Conservation (phyloP, 2,888 invertebrate genomes). For the Drosophila demipolita region DNA sequence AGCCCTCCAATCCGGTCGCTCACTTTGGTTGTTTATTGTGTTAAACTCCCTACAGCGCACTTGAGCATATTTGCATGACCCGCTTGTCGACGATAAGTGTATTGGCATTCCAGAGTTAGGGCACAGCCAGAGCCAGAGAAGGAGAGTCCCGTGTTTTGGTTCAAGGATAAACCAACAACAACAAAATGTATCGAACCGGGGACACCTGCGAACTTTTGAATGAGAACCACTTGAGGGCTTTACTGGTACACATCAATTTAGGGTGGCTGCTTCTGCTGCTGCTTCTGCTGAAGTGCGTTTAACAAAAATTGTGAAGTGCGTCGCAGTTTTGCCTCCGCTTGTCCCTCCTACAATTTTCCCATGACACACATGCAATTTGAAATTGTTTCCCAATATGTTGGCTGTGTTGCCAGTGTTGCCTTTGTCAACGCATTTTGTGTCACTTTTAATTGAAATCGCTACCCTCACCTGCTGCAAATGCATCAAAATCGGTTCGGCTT, state of each 20-base stretch:
- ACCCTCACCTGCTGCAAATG: constrained; percentile 74
- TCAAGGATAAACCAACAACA: constrained; percentile 51
- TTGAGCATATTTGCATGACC: constrained; percentile 78
- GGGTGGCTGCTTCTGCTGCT: constrained; percentile 68
- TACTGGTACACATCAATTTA: constrained; percentile 47
- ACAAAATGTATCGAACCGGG: constrained; percentile 62
- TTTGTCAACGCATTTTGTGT: constrained; percentile 73
- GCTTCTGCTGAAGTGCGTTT: constrained; percentile 60
- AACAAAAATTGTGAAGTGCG: constrained; percentile 68
- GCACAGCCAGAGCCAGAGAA: constrained; percentile 25
- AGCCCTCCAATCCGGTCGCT: constrained; percentile 57
- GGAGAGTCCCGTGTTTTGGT: constrained; percentile 44
- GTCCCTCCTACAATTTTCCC: constrained; percentile 57
- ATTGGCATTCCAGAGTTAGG: constrained; percentile 62
- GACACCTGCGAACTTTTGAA: constrained; percentile 77
- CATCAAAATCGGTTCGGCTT: constrained; percentile 56
- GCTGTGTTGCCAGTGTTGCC: constrained; percentile 37
- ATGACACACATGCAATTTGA: constrained; percentile 69
- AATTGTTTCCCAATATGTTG: constrained; percentile 71
- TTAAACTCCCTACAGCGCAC: constrained; percentile 73
- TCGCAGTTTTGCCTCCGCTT: constrained; percentile 47
- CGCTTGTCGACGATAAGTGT: constrained; percentile 72
- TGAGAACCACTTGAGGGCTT: constrained; percentile 69
- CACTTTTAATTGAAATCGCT: constrained; percentile 76
- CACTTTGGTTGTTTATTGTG: constrained; percentile 70